These are phyloP conservation scores for Chaunax sp. DNA, from an alignment of 2,797 vertebrate species.

Conservation along the genomic window DNA sequence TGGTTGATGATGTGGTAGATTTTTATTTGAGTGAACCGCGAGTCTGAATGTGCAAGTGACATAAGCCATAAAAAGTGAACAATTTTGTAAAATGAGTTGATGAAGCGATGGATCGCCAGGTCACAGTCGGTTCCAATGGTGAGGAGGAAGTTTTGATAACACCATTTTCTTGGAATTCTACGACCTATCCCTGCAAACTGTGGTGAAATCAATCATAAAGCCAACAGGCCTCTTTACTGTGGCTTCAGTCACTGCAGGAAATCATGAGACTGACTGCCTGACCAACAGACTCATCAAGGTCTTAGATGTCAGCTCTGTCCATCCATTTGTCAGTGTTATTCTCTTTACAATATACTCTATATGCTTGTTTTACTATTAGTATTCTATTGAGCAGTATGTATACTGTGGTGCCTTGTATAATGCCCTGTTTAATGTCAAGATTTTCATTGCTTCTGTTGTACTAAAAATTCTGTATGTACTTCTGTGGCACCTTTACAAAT, in stretches of 20 bases:
- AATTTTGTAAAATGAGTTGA: conserved; percentile 62
- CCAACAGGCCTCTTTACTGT: conserved; percentile 29
- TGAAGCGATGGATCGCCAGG: conserved; percentile 65
- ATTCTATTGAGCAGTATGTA: conserved; percentile 58
- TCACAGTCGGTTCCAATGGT: conserved; percentile 1
- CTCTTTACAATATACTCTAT: conserved; percentile 64
- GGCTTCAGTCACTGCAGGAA: conserved; percentile 27
- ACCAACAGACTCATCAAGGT: conserved; percentile 24
- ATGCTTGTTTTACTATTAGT: conserved; percentile 61
- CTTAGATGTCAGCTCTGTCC: conserved; percentile 39
- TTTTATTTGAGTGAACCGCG: not conserved
- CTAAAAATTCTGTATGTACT: conserved; percentile 22
- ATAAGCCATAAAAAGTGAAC: conserved; percentile 46
- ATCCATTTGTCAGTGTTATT: conserved; percentile 72
- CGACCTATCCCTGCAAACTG: conserved; percentile 63
- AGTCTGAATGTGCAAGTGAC: conserved; percentile 51
- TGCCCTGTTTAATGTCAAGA: conserved; percentile 49
- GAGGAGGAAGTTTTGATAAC: conserved; percentile 40
- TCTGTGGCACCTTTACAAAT: conserved; percentile 19
- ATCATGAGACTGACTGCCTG: conserved; percentile 12
- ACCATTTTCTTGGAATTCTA: conserved; percentile 29
- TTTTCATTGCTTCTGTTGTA: conserved; percentile 38
- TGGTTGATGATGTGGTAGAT: conserved; percentile 20
- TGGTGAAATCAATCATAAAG: conserved; percentile 23
- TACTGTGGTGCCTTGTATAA: conserved; percentile 29